phyloP scores from a whole-genome alignment of 2,888 invertebrate genomes.

The Drosophila koepferae region DNA sequence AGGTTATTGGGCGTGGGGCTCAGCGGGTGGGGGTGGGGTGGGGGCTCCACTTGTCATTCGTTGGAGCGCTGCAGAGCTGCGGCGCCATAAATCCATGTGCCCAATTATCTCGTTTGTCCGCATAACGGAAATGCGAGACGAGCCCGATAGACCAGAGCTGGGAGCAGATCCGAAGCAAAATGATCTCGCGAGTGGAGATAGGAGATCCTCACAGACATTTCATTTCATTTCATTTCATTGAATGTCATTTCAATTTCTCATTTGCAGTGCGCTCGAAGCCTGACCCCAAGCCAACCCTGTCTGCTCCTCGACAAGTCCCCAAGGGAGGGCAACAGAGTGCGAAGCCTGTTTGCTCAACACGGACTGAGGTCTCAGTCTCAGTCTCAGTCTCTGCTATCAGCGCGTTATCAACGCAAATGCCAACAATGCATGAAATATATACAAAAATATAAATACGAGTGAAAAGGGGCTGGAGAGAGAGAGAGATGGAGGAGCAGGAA shows the following conservation, averaged over 20 bases:
- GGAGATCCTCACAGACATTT: slow-evolving; percentile 67
- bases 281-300: neutral
- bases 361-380: neutral
- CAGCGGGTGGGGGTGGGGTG: neutral
- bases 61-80: slow-evolving; percentile 30
- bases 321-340: slow-evolving; percentile 34
- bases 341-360: slow-evolving; percentile 44
- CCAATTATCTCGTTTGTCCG: slow-evolving; percentile 83
- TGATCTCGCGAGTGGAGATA: slow-evolving; percentile 8
- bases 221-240: slow-evolving; percentile 66
- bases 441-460: neutral
- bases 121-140: slow-evolving; percentile 67
- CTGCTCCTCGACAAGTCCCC: neutral
- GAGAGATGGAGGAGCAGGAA: neutral
- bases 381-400: slow-evolving; percentile 45
- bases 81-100: slow-evolving; percentile 73
- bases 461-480: neutral
- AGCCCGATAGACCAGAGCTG: slow-evolving; percentile 12
- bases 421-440: slow-evolving; percentile 69
- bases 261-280: slow-evolving; percentile 44
- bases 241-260: slow-evolving; percentile 60
- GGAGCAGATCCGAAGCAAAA: slow-evolving; percentile 1
- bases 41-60: slow-evolving; percentile 61
- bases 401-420: slow-evolving; percentile 65
- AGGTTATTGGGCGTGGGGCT: neutral